Base-by-base conservation (phyloP, 2,113 vertebrate genomes). In the Shinisaurus crocodilurus region DNA sequence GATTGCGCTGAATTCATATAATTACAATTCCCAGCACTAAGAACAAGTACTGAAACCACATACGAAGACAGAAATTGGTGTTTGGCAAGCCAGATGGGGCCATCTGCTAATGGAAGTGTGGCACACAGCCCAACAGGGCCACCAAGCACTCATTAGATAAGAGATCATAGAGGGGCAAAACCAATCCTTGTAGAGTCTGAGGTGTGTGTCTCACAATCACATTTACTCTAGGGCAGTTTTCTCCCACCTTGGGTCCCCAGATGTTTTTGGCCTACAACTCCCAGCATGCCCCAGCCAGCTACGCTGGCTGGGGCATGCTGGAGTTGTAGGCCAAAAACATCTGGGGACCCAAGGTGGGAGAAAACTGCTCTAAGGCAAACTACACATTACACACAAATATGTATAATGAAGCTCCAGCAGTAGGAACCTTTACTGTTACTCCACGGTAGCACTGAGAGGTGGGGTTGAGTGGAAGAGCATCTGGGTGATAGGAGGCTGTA, bases 1-100 rank as follows among this genome's bases (percentile, higher is more conserved):
- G 0, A 27, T 1, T 57, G 76, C n/a, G 63, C 32, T 48, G 54
- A 74, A 81, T 27, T 80, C 32, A 29, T 57, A 12, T 75, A 40
- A n/a, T 72, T 86, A 57, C 16, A 40, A 40, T 82, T 82, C 25
- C 18, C n/a, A 40, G 45, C 65, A 32, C 32, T 54, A 48, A 40
- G 23, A 7, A n/a, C 6, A 74, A 37, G 27, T 57, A 60, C n/a
- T 82, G 65, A 57, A 65, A 69, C 63, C 29, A 69, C 9, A 70
- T 32, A 70, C 15, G 16, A 74, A 74, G 32, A 10, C 13, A 1
- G 60, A 10, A 63, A 63, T 37, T 74, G 34, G 15, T n/a, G 9
- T n/a, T 74, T 74, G 60, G 60, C 60, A 63, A 76, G 37, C 13
- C 74, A 40, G 37, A 76, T 76, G 40, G 40, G 40, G 75, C 40